Base-by-base conservation (phyloP, 2,113 vertebrate genomes). In the Neomonachus schauinslandi region DNA sequence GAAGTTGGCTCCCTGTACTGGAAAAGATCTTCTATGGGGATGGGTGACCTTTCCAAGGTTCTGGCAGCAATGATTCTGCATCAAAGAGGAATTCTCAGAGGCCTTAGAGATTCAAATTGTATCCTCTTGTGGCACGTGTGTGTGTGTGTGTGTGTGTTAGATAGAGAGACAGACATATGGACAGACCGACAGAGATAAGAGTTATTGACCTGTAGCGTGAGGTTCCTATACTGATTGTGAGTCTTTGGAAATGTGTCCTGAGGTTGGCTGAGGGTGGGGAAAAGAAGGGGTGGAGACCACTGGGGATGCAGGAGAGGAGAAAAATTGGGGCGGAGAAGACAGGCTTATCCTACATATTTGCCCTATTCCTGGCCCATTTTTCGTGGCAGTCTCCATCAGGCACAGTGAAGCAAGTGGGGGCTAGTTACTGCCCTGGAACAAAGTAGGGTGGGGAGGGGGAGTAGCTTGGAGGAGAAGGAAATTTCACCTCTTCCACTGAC, bases 31-130 rank as follows among this genome's bases (percentile, higher is more conserved):
- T 93, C 16, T 95, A 39, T 74, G 57, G 12, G 49, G 12, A 91
- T 83, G 21, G 74, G 59, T 97, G n/a, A 95, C 57, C 36, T 89
- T 96, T 85, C 15, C 55, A 86, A 59, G 22, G 7, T 89, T 80
- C n/a, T 97, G 61, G 28, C 31, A 93, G 28, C 61, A 91, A 42
- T 94, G 79, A 94, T 92, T 96, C 53, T 95, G 21, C 57, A 92
- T 96, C 69, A 83, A 59, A 80, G 81, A 81, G 49, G 53, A 10
- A 36, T 9, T 83, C 39, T 90, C 69, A 79, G 36, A 88, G 80
- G 39, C 22, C 39, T 82, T 10, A 81, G 79, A 79, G 51, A 61
- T 59, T 92, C 33, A 81, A 36, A 59, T 18, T 69, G 33, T 93
- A 92, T 85, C 10, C 8, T 77, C 33, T n/a, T 79, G 13, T 92